A percentile compares a stretch with the other conserved stretches of the same genome.
These are phyloP conservation scores for Lepidurus apus DNA, from an alignment of 1,140 invertebrate species.

Conservation along the genomic window DNA sequence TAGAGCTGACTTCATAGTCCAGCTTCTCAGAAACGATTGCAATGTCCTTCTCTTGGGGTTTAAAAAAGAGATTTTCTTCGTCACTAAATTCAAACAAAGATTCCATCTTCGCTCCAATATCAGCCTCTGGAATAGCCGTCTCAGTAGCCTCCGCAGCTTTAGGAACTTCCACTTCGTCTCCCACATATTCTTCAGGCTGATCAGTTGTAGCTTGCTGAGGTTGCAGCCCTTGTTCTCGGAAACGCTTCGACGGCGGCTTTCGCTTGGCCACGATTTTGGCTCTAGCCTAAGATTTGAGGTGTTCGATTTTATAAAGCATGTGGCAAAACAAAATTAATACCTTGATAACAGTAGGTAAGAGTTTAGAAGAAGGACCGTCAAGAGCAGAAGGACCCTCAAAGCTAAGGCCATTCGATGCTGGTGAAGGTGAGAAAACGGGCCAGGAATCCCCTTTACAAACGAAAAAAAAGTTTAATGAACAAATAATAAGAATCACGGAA, in stretches of 20 bases:
- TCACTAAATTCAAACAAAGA: too few species aligned
- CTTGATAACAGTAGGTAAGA: background rate
- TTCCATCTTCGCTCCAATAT: too few species aligned
- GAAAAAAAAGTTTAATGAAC: background rate
- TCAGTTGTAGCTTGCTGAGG: too few species aligned
- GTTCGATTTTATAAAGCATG: too few species aligned
- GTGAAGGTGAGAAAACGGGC: background rate
- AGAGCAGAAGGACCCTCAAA: background rate
- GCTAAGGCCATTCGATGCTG: background rate
- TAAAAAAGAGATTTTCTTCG: too few species aligned
- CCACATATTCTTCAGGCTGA: too few species aligned
- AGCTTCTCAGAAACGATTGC: too few species aligned
- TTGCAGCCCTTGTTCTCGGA: background rate
- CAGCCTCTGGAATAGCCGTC: too few species aligned
- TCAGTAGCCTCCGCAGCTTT: too few species aligned
- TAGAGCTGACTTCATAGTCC: too few species aligned
- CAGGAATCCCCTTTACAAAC: background rate
- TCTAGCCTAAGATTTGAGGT: background rate
- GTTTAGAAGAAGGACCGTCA: background rate
- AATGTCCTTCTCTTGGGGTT: too few species aligned
- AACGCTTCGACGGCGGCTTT: slow-evolving; percentile 10
- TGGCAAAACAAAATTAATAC: background rate
- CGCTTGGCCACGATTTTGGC: background rate
- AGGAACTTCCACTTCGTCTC: too few species aligned
- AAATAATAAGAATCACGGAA: background rate